Conservation (phyloP, 2,797 vertebrate genomes). For the Capromys pilorides region DNA sequence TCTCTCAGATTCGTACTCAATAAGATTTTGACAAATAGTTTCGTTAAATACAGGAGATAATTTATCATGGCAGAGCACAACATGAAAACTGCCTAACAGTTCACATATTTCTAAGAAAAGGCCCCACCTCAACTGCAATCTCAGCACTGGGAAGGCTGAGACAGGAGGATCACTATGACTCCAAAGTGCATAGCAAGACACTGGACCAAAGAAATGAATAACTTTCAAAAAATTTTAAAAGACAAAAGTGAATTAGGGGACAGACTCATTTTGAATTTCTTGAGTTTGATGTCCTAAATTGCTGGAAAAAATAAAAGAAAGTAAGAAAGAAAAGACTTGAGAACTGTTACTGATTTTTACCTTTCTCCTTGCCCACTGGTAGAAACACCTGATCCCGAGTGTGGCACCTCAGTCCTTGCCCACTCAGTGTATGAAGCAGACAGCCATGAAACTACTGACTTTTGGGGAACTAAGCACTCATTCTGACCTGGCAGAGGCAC, state of each 20-base stretch:
- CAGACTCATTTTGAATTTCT: neutral
- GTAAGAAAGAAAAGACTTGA: neutral
- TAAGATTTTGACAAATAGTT: constrained; percentile 54
- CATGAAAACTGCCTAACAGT: neutral
- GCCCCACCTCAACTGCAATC: too few relatives aligned
- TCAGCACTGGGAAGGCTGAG: too few relatives aligned
- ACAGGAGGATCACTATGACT: too few relatives aligned
- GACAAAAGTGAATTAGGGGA: neutral
- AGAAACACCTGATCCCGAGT: neutral
- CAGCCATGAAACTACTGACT: neutral
- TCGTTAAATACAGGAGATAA: constrained; percentile 25
- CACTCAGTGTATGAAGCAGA: neutral
- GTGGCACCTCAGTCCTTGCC: neutral
- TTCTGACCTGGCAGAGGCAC: neutral
- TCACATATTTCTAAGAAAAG: neutral
- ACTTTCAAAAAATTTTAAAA: neutral
- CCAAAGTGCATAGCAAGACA: too few relatives aligned
- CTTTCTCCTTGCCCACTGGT: neutral
- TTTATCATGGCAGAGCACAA: constrained; percentile 19
- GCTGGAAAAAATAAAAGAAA: neutral
- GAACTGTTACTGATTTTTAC: neutral
- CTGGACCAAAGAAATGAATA: too few relatives aligned
- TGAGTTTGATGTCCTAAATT: neutral
- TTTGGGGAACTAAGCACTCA: neutral
- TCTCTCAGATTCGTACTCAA: neutral